These are phyloP conservation scores for Drosophila grimshawi DNA, from an alignment of 1,140 invertebrate genomes.

Conservation along the genomic window DNA sequence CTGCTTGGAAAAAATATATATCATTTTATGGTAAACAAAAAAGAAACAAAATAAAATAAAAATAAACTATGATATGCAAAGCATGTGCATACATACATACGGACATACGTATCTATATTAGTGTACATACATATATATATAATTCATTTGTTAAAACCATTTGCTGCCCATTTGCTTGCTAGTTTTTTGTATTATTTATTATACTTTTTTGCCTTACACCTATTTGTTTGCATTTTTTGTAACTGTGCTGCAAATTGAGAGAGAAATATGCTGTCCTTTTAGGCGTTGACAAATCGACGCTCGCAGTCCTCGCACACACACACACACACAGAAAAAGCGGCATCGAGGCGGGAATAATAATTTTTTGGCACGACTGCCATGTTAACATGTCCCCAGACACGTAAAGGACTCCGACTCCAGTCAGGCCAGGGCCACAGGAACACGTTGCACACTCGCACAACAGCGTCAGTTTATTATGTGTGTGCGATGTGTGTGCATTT, in stretches of 20 bases:
- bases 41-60: constrained; percentile 41
- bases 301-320: constrained; percentile 46
- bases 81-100: constrained; percentile 59
- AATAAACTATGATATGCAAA: constrained; percentile 76
- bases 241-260: constrained; percentile 34
- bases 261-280: constrained; percentile 82
- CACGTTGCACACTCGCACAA: constrained; percentile 58
- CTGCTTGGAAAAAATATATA: constrained; percentile 33
- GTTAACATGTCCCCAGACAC: constrained; percentile 84
- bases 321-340: constrained; percentile 65
- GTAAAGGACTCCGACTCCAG: constrained; percentile 48
- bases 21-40: not conserved
- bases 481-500: constrained; percentile 59
- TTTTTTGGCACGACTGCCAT: constrained; percentile 84
- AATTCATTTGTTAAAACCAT: constrained; percentile 79
- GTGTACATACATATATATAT: constrained; percentile 47
- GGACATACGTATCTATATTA: constrained; percentile 9
- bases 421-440: constrained; percentile 20
- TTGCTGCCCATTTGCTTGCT: constrained; percentile 72
- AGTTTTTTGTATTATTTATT: constrained; percentile 46
- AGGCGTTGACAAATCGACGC: constrained; percentile 83
- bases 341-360: constrained; percentile 81
- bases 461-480: constrained; percentile 67
- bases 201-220: not conserved
- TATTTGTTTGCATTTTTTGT: constrained; percentile 7